Conservation (phyloP, 1,140 invertebrate species). For the Fopius arisanus region DNA sequence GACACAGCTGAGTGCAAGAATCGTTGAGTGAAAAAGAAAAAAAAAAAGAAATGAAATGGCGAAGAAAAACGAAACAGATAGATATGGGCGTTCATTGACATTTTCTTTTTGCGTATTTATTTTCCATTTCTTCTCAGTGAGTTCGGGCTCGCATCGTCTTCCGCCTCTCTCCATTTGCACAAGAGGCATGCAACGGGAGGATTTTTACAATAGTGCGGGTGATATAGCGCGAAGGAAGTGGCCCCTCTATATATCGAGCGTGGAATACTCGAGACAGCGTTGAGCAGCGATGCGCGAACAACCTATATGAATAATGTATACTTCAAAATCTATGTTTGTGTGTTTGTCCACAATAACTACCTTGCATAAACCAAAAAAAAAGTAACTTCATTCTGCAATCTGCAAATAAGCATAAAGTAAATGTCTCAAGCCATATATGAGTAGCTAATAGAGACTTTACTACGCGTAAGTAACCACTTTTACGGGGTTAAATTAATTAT, state of each 20-base stretch:
- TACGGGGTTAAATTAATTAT: slow-evolving; percentile 33
- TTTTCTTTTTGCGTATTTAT: slow-evolving; percentile 9
- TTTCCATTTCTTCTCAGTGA: not conserved
- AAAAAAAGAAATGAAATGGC: not conserved
- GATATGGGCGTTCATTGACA: slow-evolving; percentile 25
- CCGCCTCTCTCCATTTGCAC: slow-evolving; percentile 5
- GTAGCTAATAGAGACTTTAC: slow-evolving; percentile 3
- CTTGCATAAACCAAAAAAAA: not conserved
- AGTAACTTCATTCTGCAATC: no score
- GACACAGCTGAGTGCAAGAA: not conserved
- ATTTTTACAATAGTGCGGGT: slow-evolving; percentile 22
- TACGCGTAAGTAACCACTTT: slow-evolving; percentile 9
- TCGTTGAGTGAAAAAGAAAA: not conserved
- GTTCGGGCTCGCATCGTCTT: not conserved
- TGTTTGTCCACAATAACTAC: not conserved
- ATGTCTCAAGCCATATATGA: not conserved
- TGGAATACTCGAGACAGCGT: slow-evolving; percentile 33
- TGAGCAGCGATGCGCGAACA: slow-evolving; percentile 31
- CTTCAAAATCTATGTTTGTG: not conserved
- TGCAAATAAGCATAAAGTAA: no score
- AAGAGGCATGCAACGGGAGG: not conserved
- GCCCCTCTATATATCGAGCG: slow-evolving; percentile 24
- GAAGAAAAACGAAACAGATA: slow-evolving; percentile 13
- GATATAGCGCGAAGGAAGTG: slow-evolving; percentile 24
- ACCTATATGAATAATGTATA: slow-evolving; percentile 38